Evolutionary conservation across 2,113 vertebrate genomes (phyloP).

Genomic region (Cynopterus brachyotis): DNA sequence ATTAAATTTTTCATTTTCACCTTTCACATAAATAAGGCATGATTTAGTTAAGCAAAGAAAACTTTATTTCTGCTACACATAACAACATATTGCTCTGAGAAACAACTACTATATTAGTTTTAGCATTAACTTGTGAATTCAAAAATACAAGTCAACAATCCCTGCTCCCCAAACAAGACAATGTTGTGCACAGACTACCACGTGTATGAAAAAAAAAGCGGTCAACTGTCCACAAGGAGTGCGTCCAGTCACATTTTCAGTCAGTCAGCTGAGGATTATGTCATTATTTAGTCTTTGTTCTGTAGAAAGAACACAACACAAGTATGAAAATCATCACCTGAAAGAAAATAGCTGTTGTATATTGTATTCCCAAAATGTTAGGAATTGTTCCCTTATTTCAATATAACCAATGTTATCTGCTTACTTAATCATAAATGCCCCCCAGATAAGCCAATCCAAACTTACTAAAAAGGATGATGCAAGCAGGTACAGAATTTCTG

Average conservation of each 20-base stretch:
- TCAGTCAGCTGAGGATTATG: constrained; percentile 87
- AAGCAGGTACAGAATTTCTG: constrained; percentile 57
- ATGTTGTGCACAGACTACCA: constrained; percentile 72
- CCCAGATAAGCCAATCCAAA: constrained; percentile 59
- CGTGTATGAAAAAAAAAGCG: constrained; percentile 76
- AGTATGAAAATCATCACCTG: constrained; percentile 83
- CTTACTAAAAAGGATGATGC: constrained; percentile 58
- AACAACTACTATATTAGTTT: constrained; percentile 73
- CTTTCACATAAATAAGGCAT: constrained; percentile 77
- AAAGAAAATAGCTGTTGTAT: constrained; percentile 50
- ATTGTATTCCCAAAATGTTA: constrained; percentile 54
- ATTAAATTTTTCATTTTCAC: constrained; percentile 58
- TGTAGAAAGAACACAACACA: constrained; percentile 88
- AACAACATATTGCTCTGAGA: constrained; percentile 73
- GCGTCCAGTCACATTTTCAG: constrained; percentile 87
- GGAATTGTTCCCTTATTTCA: constrained; percentile 43
- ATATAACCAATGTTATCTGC: not conserved
- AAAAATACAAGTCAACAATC: constrained; percentile 71
- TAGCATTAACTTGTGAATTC: constrained; percentile 65
- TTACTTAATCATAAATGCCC: constrained; percentile 16
- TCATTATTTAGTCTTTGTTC: constrained; percentile 86
- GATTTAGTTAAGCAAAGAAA: constrained; percentile 73
- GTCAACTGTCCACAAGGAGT: constrained; percentile 86
- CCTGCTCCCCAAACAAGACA: constrained; percentile 61
- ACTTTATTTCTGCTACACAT: constrained; percentile 77